Evolutionary conservation across 1,140 invertebrate genomes (phyloP).

Genomic region (Antheraea pernyi): DNA sequence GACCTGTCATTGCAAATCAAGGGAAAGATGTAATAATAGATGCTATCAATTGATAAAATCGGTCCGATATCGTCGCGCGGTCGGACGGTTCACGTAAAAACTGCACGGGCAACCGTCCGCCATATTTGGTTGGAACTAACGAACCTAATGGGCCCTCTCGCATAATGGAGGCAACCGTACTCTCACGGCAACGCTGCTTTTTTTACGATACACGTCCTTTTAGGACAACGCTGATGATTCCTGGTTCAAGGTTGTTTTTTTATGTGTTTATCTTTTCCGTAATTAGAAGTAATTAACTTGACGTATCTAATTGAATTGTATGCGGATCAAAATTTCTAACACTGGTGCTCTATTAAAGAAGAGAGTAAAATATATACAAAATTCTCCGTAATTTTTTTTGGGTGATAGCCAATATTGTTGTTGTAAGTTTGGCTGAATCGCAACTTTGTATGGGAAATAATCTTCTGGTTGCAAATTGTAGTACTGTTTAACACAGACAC

Average conservation of each 20-base stretch:
- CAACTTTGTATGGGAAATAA: too few relatives aligned
- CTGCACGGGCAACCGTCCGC: conserved; percentile 13
- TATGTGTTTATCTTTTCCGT: too few relatives aligned
- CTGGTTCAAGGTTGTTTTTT: not conserved
- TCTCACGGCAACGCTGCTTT: conserved; percentile 34
- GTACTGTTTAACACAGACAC: too few relatives aligned
- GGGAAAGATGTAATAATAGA: conserved; percentile 25
- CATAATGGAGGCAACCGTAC: conserved; percentile 21
- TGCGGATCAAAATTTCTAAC: too few relatives aligned
- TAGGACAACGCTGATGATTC: conserved; percentile 18
- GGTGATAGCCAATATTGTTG: too few relatives aligned
- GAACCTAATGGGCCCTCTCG: conserved; percentile 37
- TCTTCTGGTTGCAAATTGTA: too few relatives aligned
- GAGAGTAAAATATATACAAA: too few relatives aligned
- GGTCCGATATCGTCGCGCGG: conserved; percentile 34
- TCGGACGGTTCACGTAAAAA: conserved; percentile 34
- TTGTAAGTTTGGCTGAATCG: too few relatives aligned
- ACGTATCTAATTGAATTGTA: too few relatives aligned
- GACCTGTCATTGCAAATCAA: conserved; percentile 7
- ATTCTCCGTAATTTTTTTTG: too few relatives aligned
- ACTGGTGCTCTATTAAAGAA: too few relatives aligned
- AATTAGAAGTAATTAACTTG: too few relatives aligned
- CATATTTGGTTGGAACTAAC: conserved; percentile 52
- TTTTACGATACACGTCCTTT: conserved; percentile 36
- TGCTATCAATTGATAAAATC: conserved; percentile 25